Percentiles rank a stretch among this genome's conserved stretches.
These are phyloP conservation scores for Saccostrea glomerata DNA, from an alignment of 1,140 invertebrate species.

Conservation along the genomic window DNA sequence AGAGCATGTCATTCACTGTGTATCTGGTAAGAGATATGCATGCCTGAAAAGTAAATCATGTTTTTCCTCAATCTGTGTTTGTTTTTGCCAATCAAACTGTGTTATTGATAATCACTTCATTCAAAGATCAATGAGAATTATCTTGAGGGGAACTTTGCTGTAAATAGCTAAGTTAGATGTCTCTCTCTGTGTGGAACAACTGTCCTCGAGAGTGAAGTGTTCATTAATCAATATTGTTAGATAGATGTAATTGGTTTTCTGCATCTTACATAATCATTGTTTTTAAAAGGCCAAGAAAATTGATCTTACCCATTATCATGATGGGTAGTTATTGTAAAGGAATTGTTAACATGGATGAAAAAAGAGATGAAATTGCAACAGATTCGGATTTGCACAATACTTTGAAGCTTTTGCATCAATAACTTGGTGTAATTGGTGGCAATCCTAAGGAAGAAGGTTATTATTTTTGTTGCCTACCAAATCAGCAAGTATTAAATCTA, in stretches of 20 bases:
- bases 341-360: background rate
- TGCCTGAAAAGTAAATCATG: no score
- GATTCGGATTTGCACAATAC: no score
- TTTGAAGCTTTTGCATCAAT: background rate
- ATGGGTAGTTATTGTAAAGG: background rate
- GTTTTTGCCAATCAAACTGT: no score
- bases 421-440: background rate
- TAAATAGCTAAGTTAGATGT: background rate
- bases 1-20: no score
- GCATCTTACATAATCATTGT: constrained; percentile 2
- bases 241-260: constrained; percentile 16
- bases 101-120: no score
- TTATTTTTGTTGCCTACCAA: background rate
- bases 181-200: background rate
- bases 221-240: constrained; percentile 33
- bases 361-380: background rate
- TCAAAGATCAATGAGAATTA: background rate
- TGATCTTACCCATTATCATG: background rate
- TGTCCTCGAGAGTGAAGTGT: background rate
- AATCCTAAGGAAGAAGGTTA: background rate
- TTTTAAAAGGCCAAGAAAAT: background rate
- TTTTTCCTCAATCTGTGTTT: no score
- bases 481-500: no score
- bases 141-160: background rate
- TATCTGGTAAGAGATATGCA: no score